Evolutionary conservation across 2,888 invertebrate species (phyloP).

Genomic region (Pantelozetes paolii): DNA sequence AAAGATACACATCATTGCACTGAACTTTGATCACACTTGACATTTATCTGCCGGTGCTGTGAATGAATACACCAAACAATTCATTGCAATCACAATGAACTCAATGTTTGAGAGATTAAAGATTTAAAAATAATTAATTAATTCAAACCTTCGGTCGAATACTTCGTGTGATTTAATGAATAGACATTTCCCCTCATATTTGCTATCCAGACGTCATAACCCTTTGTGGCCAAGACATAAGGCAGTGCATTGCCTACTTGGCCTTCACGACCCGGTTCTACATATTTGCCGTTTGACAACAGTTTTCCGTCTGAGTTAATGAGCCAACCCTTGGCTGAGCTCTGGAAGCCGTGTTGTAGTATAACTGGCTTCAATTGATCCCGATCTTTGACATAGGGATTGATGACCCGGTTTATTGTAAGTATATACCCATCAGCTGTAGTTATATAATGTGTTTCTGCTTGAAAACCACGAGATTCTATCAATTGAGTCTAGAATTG

Average conservation of each 20-base stretch:
- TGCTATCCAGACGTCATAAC: constrained; percentile 44
- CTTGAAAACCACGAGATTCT: constrained; percentile 39
- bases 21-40: too few relatives aligned
- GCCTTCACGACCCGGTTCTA: not conserved
- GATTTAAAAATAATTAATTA: too few relatives aligned
- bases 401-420: constrained; percentile 55
- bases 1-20: too few relatives aligned
- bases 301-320: constrained; percentile 53
- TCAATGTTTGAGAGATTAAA: too few relatives aligned
- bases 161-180: constrained; percentile 34
- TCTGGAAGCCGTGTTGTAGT: constrained; percentile 74
- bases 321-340: constrained; percentile 74
- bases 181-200: constrained; percentile 43
- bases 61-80: too few relatives aligned
- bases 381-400: constrained; percentile 53
- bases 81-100: too few relatives aligned
- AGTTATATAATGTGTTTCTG: constrained; percentile 36
- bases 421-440: constrained; percentile 56
- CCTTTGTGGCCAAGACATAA: constrained; percentile 37
- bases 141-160: not conserved
- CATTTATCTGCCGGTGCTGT: too few relatives aligned
- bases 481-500: constrained; percentile 21
- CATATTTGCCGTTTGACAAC: not conserved
- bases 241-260: constrained; percentile 38
- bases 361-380: constrained; percentile 53